Evolutionary conservation across 2,797 vertebrate genomes (phyloP), one percentile per base, ranked within the genome.

Genomic region (Microctenopoma lineatum): DNA sequence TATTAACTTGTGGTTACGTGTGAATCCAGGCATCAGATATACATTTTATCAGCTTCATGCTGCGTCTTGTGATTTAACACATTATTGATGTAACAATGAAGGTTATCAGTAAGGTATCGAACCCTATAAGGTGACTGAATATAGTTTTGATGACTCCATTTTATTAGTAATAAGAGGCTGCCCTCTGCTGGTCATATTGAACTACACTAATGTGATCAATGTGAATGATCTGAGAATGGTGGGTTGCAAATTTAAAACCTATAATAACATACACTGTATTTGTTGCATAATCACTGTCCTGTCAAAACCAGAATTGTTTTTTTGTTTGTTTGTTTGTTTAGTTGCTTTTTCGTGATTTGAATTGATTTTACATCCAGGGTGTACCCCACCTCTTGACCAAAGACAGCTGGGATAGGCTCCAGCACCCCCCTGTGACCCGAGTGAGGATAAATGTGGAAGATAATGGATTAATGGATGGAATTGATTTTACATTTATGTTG

Each of bases 121-220:
- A 4, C 0, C 26, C 36, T 26, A 52, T 61, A 34, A 53, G 50
- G 9, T 3, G 27, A 39, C 3, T 47, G 12, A 27, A 44, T 39
- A 7, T 7, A 52, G 6, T 72, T 71, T 53, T 67, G 47, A 74
- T 44, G 59, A 73, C 8, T 79, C 41, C 63, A 75, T 26, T 48
- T 56, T 26, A 47, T 5, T 34, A 18, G 36, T 46, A 16, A 54
- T 58, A 59, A 3, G 38, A 73, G 16, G 5, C 25, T 80, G 55
- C 87, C 81, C 73, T 78, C 90, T 91, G 77, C 73, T 91, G 89
- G 85, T 51, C 2, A 2, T 2, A 11, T 15, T 0, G 0, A 2
- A 34, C 8, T 70, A 51, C 11, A 32, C 8, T 7, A 29, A 55
- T 4, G 6, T 5, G 3, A 13, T 42, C 7, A 32, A 51, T 3